Evolutionary conservation across 2,888 invertebrate genomes (phyloP), one percentile per base, ranked within the genome.

Genomic region (Homarus gammarus): DNA sequence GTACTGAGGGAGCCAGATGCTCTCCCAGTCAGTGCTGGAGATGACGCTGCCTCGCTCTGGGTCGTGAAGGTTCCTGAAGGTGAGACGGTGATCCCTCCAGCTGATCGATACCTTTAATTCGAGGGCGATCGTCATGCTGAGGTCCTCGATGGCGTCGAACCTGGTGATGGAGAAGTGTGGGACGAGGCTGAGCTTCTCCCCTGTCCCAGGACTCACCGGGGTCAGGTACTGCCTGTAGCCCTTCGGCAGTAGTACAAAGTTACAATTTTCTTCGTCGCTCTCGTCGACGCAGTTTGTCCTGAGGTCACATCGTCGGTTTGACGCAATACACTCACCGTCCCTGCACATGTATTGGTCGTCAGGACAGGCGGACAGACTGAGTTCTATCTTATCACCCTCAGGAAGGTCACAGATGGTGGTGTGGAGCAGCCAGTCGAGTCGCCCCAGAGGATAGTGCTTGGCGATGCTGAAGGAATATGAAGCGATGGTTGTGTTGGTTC

Each of bases 291-390:
- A 78, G 77, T 78, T 51, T n/a, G n/a, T 22, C 18, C 49, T 22
- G 40, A 49, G 10, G 78, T 78, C 31, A 22, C 78, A 51, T 0
- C 78, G 78, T 15, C 18, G 8, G 0, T 10, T 1, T 10, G 5
- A 22, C 6, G 51, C 15, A 33, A 78, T 44, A 31, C 78, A 51
- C 27, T 51, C 44, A n/a, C 78, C 78, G 10, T 38, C 22, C 12
- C 27, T 18, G 33, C 78, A 78, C 78, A 77, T 78, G 78, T 31
- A 78, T 27, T 78, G 78, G n/a, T 33, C 44, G 27, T 38, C 49
- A 6, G 18, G 15, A 49, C 51, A 78, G 6, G 78, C n/a, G 18
- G 78, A 78, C n/a, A 78, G 33, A 31, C 78, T 49, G 27, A 49
- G 49, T 18, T 22, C 33, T 31, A 40, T 31, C 27, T 6, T 10